phyloP scores from a whole-genome alignment of 37 sponge, comb jelly and placozoan species.

The Lycopodina hypogea region DNA sequence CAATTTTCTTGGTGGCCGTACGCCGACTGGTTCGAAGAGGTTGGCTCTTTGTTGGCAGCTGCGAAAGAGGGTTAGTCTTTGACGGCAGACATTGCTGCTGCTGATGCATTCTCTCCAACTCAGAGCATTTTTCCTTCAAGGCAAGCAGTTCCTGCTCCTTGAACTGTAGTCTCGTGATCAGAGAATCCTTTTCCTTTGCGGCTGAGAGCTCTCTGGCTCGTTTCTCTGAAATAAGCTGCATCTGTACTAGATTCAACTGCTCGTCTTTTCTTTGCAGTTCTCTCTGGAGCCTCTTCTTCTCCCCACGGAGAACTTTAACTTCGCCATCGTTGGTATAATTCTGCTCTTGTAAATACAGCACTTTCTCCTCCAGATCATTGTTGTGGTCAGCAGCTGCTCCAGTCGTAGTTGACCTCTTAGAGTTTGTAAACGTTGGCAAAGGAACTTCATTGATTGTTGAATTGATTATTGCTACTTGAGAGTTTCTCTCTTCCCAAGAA shows the following conservation, averaged over 20 bases:
- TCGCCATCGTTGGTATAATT: constrained; percentile 52
- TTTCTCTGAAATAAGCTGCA: constrained; percentile 20
- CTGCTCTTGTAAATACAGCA: constrained; percentile 24
- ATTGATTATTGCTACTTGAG: too few relatives aligned
- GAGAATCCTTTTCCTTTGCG: constrained; percentile 17
- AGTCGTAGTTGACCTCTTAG: background rate
- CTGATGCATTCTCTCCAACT: background rate
- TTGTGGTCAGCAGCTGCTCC: background rate
- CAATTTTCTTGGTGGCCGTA: background rate
- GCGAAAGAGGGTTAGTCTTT: background rate
- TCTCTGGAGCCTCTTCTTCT: constrained; percentile 40
- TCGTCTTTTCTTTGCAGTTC: constrained; percentile 49
- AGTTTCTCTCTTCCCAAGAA: background rate
- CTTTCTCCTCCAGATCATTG: constrained; percentile 11
- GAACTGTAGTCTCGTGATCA: constrained; percentile 19
- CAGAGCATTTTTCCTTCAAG: constrained; percentile 18
- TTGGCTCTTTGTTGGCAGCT: background rate
- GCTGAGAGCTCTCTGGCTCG: background rate
- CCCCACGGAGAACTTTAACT: constrained; percentile 44
- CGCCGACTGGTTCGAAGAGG: background rate
- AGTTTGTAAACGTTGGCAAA: too few relatives aligned
- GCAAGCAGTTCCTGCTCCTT: constrained; percentile 31
- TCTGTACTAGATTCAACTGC: constrained; percentile 20
- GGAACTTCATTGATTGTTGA: too few relatives aligned
- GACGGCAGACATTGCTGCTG: background rate